phyloP scores from a whole-genome alignment of 2,113 vertebrate genomes.

The Syngnathus floridae region DNA sequence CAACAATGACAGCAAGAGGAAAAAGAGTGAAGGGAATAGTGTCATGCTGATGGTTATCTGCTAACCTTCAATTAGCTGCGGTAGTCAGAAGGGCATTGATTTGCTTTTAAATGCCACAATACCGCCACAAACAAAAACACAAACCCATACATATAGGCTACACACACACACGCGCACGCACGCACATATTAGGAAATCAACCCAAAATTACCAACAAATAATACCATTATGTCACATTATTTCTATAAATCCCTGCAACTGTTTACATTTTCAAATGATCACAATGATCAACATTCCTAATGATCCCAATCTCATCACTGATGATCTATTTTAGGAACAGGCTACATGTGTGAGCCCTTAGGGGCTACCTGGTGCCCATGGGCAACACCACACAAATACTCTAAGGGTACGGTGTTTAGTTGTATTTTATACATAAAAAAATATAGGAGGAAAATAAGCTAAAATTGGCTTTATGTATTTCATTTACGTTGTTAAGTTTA shows the following conservation, averaged over 20 bases:
- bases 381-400: background rate
- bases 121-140: slow-evolving; percentile 8
- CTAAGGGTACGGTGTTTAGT: background rate
- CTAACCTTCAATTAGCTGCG: slow-evolving; percentile 77
- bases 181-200: too few relatives aligned
- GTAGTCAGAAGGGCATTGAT: slow-evolving; percentile 70
- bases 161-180: background rate
- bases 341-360: too few relatives aligned
- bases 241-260: too few relatives aligned
- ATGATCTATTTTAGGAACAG: too few relatives aligned
- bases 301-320: too few relatives aligned
- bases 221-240: too few relatives aligned
- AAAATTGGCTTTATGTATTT: too few relatives aligned
- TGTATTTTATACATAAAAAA: background rate
- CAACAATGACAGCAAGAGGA: slow-evolving; percentile 40
- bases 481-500: too few relatives aligned
- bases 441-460: background rate
- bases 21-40: slow-evolving; percentile 17
- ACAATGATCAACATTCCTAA: too few relatives aligned
- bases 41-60: slow-evolving; percentile 61
- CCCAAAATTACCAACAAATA: too few relatives aligned
- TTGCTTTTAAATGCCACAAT: slow-evolving; percentile 70
- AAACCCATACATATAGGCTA: background rate
- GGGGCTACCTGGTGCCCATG: too few relatives aligned
- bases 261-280: too few relatives aligned